Base-by-base conservation (phyloP, 2,113 vertebrate species). In the Setophaga coronata region DNA sequence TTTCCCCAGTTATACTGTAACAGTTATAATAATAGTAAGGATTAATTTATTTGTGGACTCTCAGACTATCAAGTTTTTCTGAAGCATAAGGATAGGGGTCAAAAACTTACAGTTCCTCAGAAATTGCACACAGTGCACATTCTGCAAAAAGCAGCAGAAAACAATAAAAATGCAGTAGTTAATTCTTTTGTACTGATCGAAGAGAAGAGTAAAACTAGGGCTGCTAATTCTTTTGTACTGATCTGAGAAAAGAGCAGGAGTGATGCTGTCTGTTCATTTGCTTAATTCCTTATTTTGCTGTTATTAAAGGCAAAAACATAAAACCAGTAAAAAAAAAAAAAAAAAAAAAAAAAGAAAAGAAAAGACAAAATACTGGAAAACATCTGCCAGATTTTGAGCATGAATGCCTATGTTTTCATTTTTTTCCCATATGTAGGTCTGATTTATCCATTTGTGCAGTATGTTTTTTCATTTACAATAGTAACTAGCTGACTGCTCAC, bases 381-480 rank as follows among this genome's bases (percentile, higher is more conserved):
- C 24, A 64, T 84, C 56, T 58, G 51, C 67, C 21, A 33, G 64
- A 66, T 87, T 93, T 72, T 77, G 38, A 78, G 14, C 53, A 58
- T n/a, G 48, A 94, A 76, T 1, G 7, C 29, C 42, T 72, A 14
- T 42, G 53, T 48, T 95, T 93, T 80, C 16, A 79, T 87, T 89
- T 93, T 89, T 20, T 95, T 87, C 47, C 74, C 62, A 85, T 47
- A 73, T 38, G 54, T 70, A 66, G 13, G 38, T 91, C 82, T 91
- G 84, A 93, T 80, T 82, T 85, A 73, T 77, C 82, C 58, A 90
- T 93, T 79, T 93, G 53, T 58, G 33, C 34, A 65, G 66, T 82
- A 67, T 69, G 82, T 15, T 88, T 96, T 89, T 94, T 88, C 82
- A 93, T 24, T 96, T 85, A 85, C 5, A 85, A 43, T 77, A 87